Percentiles rank a stretch among this genome's conserved stretches.
Evolutionary conservation across 2,797 vertebrate genomes (phyloP).

Genomic region (Microctenopoma steveboyesi): DNA sequence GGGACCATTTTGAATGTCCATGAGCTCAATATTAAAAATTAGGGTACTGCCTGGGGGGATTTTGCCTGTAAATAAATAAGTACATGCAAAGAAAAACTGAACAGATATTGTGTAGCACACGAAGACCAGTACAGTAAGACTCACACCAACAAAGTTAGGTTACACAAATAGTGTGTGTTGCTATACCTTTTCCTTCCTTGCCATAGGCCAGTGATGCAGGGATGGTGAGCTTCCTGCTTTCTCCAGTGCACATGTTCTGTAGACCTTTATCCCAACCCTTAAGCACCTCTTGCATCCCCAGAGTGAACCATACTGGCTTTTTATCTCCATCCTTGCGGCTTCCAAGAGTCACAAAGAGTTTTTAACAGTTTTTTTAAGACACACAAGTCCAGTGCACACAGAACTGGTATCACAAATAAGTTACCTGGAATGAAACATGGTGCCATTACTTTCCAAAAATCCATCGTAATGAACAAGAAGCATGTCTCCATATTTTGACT

Average conservation of each 20-base stretch:
- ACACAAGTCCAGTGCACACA: slow-evolving; percentile 12
- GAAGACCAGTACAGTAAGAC: too few relatives aligned
- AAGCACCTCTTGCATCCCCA: slow-evolving; percentile 91
- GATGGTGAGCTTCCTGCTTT: slow-evolving; percentile 90
- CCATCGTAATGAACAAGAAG: slow-evolving; percentile 94
- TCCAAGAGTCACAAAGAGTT: slow-evolving; percentile 58
- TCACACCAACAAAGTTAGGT: not conserved
- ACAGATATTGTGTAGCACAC: not conserved
- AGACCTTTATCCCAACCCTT: slow-evolving; percentile 95
- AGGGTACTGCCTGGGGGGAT: slow-evolving; percentile 92
- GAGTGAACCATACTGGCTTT: slow-evolving; percentile 95
- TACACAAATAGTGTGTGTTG: not conserved
- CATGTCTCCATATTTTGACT: slow-evolving; percentile 92
- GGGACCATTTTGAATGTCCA: slow-evolving; percentile 95
- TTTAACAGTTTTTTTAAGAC: slow-evolving; percentile 41
- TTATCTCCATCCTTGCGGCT: slow-evolving; percentile 90
- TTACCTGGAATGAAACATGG: slow-evolving; percentile 95
- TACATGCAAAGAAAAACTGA: not conserved
- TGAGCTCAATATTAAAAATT: slow-evolving; percentile 94
- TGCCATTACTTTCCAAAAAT: slow-evolving; percentile 91
- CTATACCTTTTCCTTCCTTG: slow-evolving; percentile 94
- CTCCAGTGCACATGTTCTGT: slow-evolving; percentile 92
- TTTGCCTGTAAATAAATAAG: slow-evolving; percentile 83
- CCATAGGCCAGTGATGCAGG: slow-evolving; percentile 92
- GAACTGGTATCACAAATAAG: slow-evolving; percentile 7